Base-by-base conservation (phyloP, 1,140 invertebrate genomes). In the Drosophila pachea region DNA sequence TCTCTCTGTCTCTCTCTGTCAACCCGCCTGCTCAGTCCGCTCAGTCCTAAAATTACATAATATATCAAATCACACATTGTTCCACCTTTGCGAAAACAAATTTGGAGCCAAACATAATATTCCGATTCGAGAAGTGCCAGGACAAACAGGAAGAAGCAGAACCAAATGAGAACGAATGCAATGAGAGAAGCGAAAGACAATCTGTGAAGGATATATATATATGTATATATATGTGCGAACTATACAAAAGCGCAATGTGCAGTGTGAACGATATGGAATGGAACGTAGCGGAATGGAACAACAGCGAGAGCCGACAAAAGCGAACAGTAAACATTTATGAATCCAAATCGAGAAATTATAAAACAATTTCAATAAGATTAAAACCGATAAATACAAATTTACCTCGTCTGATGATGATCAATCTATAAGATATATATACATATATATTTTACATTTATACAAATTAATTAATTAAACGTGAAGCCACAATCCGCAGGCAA, bases 331-430 rank as follows among this genome's bases (percentile, higher is more conserved):
- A 53, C 33, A 68, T 11, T 8, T 14, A 47, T 9, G 35, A 55
- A 12, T 14, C 16, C 4, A 54, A 68, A 49, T 38, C 31, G 48
- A 53, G n/a, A 52, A 56, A 64, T 11, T 36, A 31, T 40, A 33
- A n/a, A 47, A n/a, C n/a, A n/a, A n/a, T n/a, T n/a, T 22, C 22
- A 52, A 40, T 31, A 48, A 52, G 9, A 40, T 29, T 12, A 32
- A 11, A 16, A n/a, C 32, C 8, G 11, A 31, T 29, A 35, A 43
- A 7, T 7, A 31, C 29, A 45, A 69, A 69, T 58, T 68, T 69
- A 69, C 67, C 67, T 69, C 53, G 29, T 58, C 64, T 52, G 66
- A 64, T 64, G 66, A 64, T 64, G 67, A 35, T 22, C 22, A 22
- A 22, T 22, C 31, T 50, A 64, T 29, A 29, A 16, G 14, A 22